phyloP scores from a whole-genome alignment of 2,888 invertebrate genomes.

The Dicyrtomina minuta region DNA sequence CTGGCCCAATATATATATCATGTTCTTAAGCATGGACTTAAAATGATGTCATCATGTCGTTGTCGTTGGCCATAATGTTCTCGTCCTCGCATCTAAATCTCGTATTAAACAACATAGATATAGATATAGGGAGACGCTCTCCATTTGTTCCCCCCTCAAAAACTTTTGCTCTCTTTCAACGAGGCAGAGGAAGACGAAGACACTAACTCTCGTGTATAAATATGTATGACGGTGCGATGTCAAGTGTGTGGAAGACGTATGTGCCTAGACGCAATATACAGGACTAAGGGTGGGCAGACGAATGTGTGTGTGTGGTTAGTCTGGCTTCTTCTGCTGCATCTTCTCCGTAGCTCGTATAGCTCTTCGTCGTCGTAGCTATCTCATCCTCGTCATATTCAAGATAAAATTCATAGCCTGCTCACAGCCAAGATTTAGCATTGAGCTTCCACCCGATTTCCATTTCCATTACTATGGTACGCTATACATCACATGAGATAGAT shows the following conservation, averaged over 20 bases:
- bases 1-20: slow-evolving; percentile 8
- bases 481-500: not conserved
- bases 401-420: not conserved
- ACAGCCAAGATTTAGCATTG: not conserved
- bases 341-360: slow-evolving; percentile 1
- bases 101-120: too few species aligned
- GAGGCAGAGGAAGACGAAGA: too few species aligned
- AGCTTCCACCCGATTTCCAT: too few species aligned
- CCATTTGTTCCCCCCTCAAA: not conserved
- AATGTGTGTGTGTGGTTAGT: not conserved
- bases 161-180: not conserved
- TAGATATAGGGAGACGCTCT: too few species aligned
- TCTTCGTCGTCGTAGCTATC: not conserved
- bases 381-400: not conserved
- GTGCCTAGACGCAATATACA: too few species aligned
- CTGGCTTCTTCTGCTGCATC: not conserved
- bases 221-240: too few species aligned
- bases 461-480: not conserved
- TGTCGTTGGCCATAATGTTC: slow-evolving; percentile 7
- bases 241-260: too few species aligned
- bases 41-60: slow-evolving; percentile 9
- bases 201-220: too few species aligned
- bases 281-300: too few species aligned
- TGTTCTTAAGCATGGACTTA: slow-evolving; percentile 33
- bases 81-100: slow-evolving; percentile 6